Base-by-base conservation (phyloP, 2,113 vertebrate species). In the Ceuthmochares aereus region DNA sequence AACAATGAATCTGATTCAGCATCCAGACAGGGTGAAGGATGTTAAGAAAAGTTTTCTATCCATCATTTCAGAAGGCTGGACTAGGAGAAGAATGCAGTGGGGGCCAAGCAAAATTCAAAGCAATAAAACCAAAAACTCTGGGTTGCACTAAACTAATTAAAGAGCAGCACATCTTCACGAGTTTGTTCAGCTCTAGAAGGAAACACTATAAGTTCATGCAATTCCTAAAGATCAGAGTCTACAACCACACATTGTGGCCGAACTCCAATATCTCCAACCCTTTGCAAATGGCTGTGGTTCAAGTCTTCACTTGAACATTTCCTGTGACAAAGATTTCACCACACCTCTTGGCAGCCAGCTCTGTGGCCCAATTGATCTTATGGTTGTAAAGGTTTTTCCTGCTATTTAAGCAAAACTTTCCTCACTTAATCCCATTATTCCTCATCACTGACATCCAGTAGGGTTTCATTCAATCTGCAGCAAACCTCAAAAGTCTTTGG, bases 301-400 rank as follows among this genome's bases (percentile, higher is more conserved):
- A 96, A 87, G 51, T 63, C 66, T 87, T 90, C 74, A 54, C 87
- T 94, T 74, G 45, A 96, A 95, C 75, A 94, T 93, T 91, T 95
- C 89, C 93, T 93, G 42, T 62, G 82, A 93, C 95, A 95, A 77
- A 81, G 81, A 54, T 72, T 96, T 94, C 89, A 90, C 89, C 84
- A 88, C 59, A 83, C 84, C 95, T 95, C 92, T 84, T 96, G 96
- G 94, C 95, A 96, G 79, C 26, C 51, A 63, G 59, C 45, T 92
- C 67, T 90, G 63, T 55, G 87, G 82, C 51, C 63, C 68, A 83
- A 77, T 20, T 94, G 89, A 89, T 94, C 74, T 62, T 74, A 87
- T 1, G 32, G 67, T 52, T 87, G 64, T 63, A 96, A 96, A 96
- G 70, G 70, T 69, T 96, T 87, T 95, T 95, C 80, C 74, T 93